phyloP scores from a whole-genome alignment of 2,113 vertebrate genomes.

The Lonchura striata region DNA sequence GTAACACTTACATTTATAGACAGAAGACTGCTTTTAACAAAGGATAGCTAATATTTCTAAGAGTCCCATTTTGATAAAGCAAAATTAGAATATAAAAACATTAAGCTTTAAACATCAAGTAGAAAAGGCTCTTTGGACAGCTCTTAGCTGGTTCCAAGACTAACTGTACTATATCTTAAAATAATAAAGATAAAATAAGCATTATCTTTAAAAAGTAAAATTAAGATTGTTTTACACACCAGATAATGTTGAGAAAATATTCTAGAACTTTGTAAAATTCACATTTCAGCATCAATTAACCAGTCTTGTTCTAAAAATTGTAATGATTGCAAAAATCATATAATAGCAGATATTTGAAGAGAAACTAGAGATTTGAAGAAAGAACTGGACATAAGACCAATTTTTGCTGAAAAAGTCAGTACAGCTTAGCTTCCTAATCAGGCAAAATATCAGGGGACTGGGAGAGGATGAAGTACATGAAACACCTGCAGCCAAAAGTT shows the following conservation, averaged over 20 bases:
- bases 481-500: neutral
- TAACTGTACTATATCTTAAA: neutral
- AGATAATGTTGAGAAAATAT: neutral
- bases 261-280: neutral
- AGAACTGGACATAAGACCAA: neutral
- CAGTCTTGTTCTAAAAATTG: neutral
- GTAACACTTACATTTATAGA: neutral
- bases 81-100: neutral
- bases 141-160: neutral
- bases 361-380: neutral
- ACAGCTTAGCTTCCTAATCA: neutral
- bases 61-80: neutral
- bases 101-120: neutral
- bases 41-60: neutral
- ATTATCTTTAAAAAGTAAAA: neutral
- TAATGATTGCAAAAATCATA: neutral
- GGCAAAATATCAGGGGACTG: neutral
- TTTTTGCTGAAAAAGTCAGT: neutral
- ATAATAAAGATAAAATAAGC: neutral
- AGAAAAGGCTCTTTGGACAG: neutral
- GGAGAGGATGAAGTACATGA: neutral
- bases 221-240: neutral
- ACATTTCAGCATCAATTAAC: neutral
- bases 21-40: neutral
- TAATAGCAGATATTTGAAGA: neutral